A percentile compares a stretch with the other conserved stretches of the same genome.
Evolutionary conservation across 2,888 invertebrate genomes (phyloP).

Genomic region (Tiphia femorata): DNA sequence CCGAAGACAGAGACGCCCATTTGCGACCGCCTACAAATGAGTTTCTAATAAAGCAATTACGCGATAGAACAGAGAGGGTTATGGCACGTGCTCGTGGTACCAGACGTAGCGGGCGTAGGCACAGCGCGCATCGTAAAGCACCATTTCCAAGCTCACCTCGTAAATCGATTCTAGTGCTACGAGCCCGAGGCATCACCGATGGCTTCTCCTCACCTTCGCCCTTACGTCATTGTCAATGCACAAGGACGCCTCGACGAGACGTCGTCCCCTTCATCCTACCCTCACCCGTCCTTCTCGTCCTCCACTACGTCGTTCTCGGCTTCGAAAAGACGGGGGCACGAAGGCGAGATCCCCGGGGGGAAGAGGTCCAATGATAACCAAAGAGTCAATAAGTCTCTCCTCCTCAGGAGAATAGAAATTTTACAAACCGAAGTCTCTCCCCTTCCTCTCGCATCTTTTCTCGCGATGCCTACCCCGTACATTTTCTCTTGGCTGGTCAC

Average conservation of each 20-base stretch:
- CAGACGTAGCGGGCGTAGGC: background rate
- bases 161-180: slow-evolving; percentile 29
- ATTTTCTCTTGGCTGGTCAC: no score
- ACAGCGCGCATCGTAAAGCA: slow-evolving; percentile 18
- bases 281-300: no score
- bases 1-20: slow-evolving; percentile 12
- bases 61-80: slow-evolving; percentile 41
- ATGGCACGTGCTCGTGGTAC: slow-evolving; percentile 25
- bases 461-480: no score
- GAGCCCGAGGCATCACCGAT: background rate
- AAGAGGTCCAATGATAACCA: no score
- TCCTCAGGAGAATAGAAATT: no score
- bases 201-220: background rate
- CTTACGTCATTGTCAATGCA: background rate
- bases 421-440: no score
- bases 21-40: slow-evolving; percentile 40
- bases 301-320: no score
- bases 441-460: no score
- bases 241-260: background rate
- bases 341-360: no score
- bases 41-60: slow-evolving; percentile 56
- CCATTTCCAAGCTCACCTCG: slow-evolving; percentile 22
- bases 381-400: no score
- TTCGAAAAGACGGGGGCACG: no score
- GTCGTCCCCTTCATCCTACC: no score